Conservation (phyloP, 2,113 vertebrate genomes). For the Notarius quadriscutis region DNA sequence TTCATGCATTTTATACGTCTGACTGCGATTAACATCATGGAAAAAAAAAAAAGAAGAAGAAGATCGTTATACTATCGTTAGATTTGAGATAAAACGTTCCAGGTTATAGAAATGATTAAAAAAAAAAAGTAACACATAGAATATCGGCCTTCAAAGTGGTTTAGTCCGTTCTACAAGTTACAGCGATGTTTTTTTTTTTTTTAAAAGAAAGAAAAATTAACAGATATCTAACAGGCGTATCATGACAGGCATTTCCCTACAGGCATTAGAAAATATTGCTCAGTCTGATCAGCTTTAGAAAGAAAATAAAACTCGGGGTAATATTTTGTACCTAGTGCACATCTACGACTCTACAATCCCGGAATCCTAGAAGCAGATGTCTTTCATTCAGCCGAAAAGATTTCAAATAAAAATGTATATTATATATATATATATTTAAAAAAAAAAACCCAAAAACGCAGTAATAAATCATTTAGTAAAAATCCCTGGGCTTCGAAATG, state of each 20-base stretch:
- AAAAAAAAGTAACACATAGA: background rate
- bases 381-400: background rate
- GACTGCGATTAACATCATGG: background rate
- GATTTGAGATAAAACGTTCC: background rate
- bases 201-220: slow-evolving; percentile 49
- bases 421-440: slow-evolving; percentile 27
- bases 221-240: background rate
- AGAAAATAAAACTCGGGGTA: background rate
- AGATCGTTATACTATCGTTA: background rate
- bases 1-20: background rate
- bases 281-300: slow-evolving; percentile 57
- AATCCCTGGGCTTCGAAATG: slow-evolving; percentile 53
- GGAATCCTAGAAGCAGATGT: background rate
- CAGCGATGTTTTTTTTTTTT: slow-evolving; percentile 20
- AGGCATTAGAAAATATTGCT: slow-evolving; percentile 66
- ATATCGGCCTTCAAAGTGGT: slow-evolving; percentile 21
- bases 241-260: slow-evolving; percentile 45
- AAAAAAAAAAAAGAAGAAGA: background rate
- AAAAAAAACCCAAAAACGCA: slow-evolving; percentile 55
- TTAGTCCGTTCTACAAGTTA: slow-evolving; percentile 19
- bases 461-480: slow-evolving; percentile 45
- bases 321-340: background rate
- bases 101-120: background rate
- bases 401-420: slow-evolving; percentile 28
- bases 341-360: background rate